phyloP scores from a whole-genome alignment of 2,113 vertebrate genomes.

The Cygnus atratus region DNA sequence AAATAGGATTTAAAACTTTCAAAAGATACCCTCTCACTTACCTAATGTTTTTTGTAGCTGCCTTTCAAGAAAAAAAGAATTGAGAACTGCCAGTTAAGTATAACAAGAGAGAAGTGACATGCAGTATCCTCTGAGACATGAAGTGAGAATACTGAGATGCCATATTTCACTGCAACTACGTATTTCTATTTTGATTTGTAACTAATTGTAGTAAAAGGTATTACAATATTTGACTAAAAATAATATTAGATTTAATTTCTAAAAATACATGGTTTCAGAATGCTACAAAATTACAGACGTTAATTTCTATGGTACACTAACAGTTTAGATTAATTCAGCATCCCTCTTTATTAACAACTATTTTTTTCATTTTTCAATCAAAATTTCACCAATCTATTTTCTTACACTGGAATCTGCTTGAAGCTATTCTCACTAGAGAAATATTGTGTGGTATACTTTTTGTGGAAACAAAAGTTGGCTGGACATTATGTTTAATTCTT shows the following conservation, averaged over 20 bases:
- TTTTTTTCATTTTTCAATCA: neutral
- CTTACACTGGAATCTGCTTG: neutral
- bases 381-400: neutral
- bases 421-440: neutral
- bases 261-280: neutral
- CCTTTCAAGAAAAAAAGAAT: neutral
- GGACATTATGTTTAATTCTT: neutral
- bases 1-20: neutral
- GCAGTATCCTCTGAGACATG: neutral
- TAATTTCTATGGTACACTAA: neutral
- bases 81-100: neutral
- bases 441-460: neutral
- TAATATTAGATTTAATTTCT: neutral
- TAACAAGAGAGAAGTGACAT: neutral
- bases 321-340: neutral
- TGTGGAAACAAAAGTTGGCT: neutral
- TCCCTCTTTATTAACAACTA: neutral
- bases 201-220: neutral
- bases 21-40: neutral
- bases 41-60: neutral
- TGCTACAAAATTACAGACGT: neutral
- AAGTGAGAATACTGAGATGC: neutral
- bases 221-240: neutral
- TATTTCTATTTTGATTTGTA: neutral
- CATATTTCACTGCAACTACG: neutral